A percentile compares a stretch with the other conserved stretches of the same genome.
Evolutionary conservation across 2,888 invertebrate genomes (phyloP).

Genomic region (Erynnis tages): DNA sequence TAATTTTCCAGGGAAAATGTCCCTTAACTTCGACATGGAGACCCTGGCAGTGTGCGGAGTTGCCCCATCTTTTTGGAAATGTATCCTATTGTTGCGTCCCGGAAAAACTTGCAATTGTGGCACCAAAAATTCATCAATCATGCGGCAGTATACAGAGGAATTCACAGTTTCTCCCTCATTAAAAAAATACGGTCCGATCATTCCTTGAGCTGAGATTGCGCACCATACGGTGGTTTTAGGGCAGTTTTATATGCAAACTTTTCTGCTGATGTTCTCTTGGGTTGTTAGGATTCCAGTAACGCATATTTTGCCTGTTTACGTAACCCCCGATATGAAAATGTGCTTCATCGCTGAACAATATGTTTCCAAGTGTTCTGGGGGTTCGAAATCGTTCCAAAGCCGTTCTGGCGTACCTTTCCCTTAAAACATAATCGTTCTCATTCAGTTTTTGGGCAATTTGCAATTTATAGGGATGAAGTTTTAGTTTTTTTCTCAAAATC

Average conservation of each 20-base stretch:
- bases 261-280: slow-evolving; percentile 24
- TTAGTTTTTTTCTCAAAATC: slow-evolving; percentile 28
- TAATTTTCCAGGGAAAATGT: slow-evolving; percentile 6
- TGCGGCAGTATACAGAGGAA: slow-evolving; percentile 2
- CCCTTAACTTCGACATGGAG: slow-evolving; percentile 12
- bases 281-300: slow-evolving; percentile 22
- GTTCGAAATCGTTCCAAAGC: slow-evolving; percentile 19
- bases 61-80: slow-evolving; percentile 14
- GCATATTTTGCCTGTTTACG: slow-evolving; percentile 19
- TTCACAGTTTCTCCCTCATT: slow-evolving; percentile 18
- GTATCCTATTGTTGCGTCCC: slow-evolving; percentile 1
- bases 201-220: slow-evolving; percentile 24
- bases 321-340: slow-evolving; percentile 26
- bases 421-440: slow-evolving; percentile 21
- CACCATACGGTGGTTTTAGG: slow-evolving; percentile 28
- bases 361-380: not conserved
- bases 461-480: slow-evolving; percentile 28
- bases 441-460: slow-evolving; percentile 30
- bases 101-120: not conserved
- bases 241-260: slow-evolving; percentile 19
- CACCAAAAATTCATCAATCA: slow-evolving; percentile 11
- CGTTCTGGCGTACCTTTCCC: slow-evolving; percentile 20
- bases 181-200: slow-evolving; percentile 27
- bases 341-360: slow-evolving; percentile 13
- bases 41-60: slow-evolving; percentile 18